Evolutionary conservation across 2,797 vertebrate genomes (phyloP).

Genomic region (Aotus griseimembra): DNA sequence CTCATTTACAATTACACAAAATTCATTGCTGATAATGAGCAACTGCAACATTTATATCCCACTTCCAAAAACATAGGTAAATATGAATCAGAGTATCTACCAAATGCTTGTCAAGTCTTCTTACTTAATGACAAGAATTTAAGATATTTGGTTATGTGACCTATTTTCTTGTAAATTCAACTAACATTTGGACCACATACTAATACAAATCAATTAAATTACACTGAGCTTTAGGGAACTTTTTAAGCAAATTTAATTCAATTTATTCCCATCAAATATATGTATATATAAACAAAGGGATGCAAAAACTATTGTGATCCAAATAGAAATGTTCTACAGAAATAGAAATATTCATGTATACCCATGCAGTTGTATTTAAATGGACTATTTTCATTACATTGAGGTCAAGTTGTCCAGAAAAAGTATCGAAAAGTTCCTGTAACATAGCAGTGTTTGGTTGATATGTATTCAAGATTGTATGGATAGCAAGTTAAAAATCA

Average conservation of each 20-base stretch:
- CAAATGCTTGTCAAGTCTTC: background rate
- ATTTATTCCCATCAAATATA: background rate
- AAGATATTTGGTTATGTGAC: background rate
- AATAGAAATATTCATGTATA: background rate
- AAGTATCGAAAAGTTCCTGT: background rate
- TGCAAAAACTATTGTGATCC: background rate
- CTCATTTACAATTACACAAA: background rate
- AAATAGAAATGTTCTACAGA: background rate
- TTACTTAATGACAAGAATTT: conserved; percentile 1
- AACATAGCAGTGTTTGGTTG: background rate
- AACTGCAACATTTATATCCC: conserved; percentile 18
- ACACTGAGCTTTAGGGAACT: background rate
- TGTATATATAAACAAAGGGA: background rate
- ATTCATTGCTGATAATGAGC: background rate
- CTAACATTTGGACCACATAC: background rate
- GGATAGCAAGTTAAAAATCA: background rate
- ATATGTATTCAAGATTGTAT: background rate
- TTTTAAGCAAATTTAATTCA: background rate
- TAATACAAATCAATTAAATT: background rate
- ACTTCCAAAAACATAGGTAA: background rate
- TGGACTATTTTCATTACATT: background rate
- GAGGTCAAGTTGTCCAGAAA: background rate
- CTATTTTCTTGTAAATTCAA: conserved; percentile 39
- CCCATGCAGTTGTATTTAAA: background rate
- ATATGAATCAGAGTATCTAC: background rate